Evolutionary conservation across 2,888 invertebrate genomes (phyloP).

Genomic region (Cryptocephalus primarius): DNA sequence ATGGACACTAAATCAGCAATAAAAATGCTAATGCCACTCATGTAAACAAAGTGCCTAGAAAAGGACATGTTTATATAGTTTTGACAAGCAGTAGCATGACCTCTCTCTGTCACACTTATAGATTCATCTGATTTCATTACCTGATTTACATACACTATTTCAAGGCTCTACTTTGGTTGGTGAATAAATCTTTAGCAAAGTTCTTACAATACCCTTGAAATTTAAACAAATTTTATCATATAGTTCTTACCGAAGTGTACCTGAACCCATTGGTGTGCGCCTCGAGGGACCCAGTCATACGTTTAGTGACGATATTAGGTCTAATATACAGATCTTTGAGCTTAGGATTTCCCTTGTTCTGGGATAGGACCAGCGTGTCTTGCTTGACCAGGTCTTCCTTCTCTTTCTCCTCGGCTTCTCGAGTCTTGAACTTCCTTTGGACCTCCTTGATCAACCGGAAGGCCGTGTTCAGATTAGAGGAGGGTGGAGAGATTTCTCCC

Average conservation of each 20-base stretch:
- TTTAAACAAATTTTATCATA: not conserved
- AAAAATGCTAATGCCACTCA: too few relatives aligned
- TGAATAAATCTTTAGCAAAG: too few relatives aligned
- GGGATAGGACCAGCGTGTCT: conserved; percentile 86
- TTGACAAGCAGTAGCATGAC: too few relatives aligned
- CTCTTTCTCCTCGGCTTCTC: conserved; percentile 97
- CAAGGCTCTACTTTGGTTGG: too few relatives aligned
- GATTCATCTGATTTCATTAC: too few relatives aligned
- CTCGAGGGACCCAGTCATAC: conserved; percentile 89
- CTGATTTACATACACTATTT: too few relatives aligned
- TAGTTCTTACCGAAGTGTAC: conserved; percentile 84
- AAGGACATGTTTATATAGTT: too few relatives aligned
- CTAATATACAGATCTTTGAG: conserved; percentile 95
- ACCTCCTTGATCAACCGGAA: conserved; percentile 94
- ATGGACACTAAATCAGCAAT: too few relatives aligned
- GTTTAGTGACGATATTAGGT: conserved; percentile 95
- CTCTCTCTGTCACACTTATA: too few relatives aligned
- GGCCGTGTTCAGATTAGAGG: conserved; percentile 91
- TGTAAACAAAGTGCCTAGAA: too few relatives aligned
- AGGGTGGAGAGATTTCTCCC: conserved; percentile 87
- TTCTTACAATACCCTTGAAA: too few relatives aligned
- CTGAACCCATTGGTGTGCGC: conserved; percentile 89
- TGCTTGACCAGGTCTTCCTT: conserved; percentile 99
- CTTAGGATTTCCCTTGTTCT: conserved; percentile 95
- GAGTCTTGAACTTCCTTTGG: conserved; percentile 95